Evolutionary conservation across 1,140 invertebrate species (phyloP), one percentile per base, ranked within the genome.

Genomic region (Ctenoplectra terminalis): DNA sequence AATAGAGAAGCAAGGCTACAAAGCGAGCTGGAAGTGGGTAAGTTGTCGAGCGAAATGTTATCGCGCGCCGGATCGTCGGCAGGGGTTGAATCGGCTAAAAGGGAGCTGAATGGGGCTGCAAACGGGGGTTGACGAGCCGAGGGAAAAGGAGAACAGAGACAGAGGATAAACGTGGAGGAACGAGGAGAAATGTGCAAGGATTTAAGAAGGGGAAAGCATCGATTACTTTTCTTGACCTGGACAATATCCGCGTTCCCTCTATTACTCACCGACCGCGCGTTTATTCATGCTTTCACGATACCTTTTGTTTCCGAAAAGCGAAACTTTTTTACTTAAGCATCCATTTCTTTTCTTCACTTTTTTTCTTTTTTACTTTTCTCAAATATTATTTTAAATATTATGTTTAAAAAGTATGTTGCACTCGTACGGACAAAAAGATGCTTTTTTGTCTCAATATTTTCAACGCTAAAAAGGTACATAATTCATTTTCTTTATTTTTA

Each of bases 11-110:
- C 70, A 64, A 70, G 71, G 81, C 82, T 90, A 89, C 85, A 89
- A 90, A 90, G 90, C 87, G 89, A 81, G 82, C 73, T 89, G 88
- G 82, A 91, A 93, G 91, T 92, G 88, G 91, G 90, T 89, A 91
- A 92, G 89, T 92, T 91, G 92, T 93, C 90, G 88, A 89, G 91
- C 89, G 91, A 93, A 92, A 93, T 92, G 90, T 93, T 93, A 93
- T 93, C 92, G 91, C 88, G 86, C 90, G 82, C 75, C 74, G 86
- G 84, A 91, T 91, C 88, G 90, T 88, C 81, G 84, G 87, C 83
- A 87, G 87, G 89, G 91, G 89, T 80, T 91, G 88, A 89, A 90
- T 88, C 86, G 89, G 84, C 88, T 89, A 85, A 92, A 89, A 87
- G 86, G 92, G 90, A 91, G 89, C 70, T 92, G 91, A 93, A 93